Conservation (phyloP, 2,113 vertebrate species). For the Mugil cephalus region DNA sequence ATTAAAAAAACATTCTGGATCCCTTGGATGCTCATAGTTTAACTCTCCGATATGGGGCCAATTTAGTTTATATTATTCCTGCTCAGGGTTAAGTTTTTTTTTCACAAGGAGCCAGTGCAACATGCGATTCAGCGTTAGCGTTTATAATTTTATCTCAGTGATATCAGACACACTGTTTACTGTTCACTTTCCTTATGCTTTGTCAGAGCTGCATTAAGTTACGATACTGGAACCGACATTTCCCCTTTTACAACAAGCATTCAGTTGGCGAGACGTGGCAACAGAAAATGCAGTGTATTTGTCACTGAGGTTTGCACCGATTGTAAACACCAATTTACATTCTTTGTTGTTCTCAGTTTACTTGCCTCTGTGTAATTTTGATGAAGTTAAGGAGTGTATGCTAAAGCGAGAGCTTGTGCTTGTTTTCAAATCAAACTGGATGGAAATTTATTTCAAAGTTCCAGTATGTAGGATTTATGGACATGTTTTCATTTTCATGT, state of each 20-base stretch:
- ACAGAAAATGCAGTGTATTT: conserved; percentile 16
- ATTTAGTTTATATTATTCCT: neutral
- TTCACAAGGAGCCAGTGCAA: neutral
- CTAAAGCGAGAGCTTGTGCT: neutral
- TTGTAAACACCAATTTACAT: conserved; percentile 7
- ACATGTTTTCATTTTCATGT: too few relatives aligned
- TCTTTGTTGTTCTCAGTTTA: neutral
- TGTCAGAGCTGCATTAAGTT: neutral
- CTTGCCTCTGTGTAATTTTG: neutral
- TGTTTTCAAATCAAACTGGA: neutral
- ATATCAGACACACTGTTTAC: conserved; percentile 18
- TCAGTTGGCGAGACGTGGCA: conserved; percentile 1
- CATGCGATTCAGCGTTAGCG: conserved; percentile 2
- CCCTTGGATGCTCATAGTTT: neutral
- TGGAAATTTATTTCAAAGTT: neutral
- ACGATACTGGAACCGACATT: neutral
- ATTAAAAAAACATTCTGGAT: neutral
- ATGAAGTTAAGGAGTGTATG: conserved; percentile 11
- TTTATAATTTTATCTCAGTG: neutral
- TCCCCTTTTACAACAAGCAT: neutral
- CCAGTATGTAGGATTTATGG: neutral
- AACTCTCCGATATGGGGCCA: neutral
- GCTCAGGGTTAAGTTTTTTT: conserved; percentile 9
- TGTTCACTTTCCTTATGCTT: neutral
- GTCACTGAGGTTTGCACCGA: neutral